Evolutionary conservation across 1,140 invertebrate genomes (phyloP).

Genomic region (Zelostemma sp.): DNA sequence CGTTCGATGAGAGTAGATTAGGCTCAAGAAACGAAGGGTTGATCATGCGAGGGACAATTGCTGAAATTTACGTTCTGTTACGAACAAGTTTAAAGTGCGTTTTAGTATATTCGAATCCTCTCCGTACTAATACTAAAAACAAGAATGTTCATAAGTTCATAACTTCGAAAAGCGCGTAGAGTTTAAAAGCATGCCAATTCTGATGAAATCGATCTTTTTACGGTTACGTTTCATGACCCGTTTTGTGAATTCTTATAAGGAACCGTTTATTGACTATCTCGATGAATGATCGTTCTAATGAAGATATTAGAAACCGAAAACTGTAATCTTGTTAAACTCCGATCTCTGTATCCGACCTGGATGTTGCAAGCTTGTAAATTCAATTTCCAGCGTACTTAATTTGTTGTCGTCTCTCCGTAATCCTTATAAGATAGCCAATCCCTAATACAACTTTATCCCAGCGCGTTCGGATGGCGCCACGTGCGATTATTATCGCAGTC

Average conservation of each 20-base stretch:
- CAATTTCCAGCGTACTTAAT: constrained; percentile 36
- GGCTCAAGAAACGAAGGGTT: constrained; percentile 45
- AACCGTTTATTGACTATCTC: no score
- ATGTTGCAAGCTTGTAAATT: constrained; percentile 20
- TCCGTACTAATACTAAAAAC: no score
- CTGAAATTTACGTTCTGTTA: no score
- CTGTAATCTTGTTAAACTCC: background rate
- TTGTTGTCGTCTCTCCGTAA: constrained; percentile 29
- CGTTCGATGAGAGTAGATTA: constrained; percentile 43
- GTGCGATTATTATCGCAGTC: constrained; percentile 30
- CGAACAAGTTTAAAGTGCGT: no score
- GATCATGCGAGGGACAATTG: constrained; percentile 34
- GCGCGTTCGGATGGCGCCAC: constrained; percentile 12
- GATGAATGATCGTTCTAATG: no score
- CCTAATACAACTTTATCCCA: constrained; percentile 15
- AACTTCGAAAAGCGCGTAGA: no score
- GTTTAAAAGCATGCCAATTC: no score
- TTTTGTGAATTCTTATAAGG: no score
- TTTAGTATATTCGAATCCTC: no score
- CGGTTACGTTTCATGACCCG: no score
- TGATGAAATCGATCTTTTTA: no score
- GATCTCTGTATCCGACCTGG: background rate
- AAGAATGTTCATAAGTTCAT: no score
- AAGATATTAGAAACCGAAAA: background rate
- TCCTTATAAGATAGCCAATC: constrained; percentile 35